phyloP scores from a whole-genome alignment of 2,888 invertebrate genomes.

The Metallyticus violacea region DNA sequence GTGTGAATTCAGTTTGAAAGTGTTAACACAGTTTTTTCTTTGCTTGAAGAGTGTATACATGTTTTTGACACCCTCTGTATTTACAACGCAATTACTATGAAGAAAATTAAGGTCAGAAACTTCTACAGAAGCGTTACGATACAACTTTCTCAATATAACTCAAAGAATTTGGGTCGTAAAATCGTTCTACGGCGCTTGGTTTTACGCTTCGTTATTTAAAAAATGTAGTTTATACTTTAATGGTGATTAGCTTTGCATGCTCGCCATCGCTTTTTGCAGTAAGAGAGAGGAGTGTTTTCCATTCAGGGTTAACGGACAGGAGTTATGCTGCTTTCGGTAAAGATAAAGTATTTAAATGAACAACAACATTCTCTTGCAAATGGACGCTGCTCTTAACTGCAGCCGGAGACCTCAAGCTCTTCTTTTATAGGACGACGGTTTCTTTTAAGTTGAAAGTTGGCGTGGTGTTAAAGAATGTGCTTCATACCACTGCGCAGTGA shows the following conservation, averaged over 20 bases:
- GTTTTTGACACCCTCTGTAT: no score
- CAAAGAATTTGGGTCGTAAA: not conserved
- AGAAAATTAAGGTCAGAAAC: no score
- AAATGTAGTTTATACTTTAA: no score
- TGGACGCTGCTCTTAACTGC: not conserved
- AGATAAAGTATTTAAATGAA: not conserved
- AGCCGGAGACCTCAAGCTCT: not conserved
- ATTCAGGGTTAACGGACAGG: not conserved
- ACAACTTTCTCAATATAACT: not conserved
- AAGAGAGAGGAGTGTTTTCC: not conserved
- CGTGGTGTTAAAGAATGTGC: not conserved
- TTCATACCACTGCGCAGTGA: not conserved
- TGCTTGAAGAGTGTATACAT: no score
- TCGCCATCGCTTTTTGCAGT: not conserved
- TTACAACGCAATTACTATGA: no score
- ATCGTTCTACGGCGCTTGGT: not conserved
- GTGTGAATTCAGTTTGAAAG: no score
- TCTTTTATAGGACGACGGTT: not conserved
- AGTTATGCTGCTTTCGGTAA: not conserved
- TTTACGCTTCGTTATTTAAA: not conserved
- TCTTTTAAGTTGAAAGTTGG: not conserved
- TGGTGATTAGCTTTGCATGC: not conserved
- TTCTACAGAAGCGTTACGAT: no score
- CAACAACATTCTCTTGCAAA: not conserved
- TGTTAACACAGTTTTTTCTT: no score